Evolutionary conservation across 1,140 invertebrate genomes (phyloP).

Genomic region (Dreissena polymorpha): DNA sequence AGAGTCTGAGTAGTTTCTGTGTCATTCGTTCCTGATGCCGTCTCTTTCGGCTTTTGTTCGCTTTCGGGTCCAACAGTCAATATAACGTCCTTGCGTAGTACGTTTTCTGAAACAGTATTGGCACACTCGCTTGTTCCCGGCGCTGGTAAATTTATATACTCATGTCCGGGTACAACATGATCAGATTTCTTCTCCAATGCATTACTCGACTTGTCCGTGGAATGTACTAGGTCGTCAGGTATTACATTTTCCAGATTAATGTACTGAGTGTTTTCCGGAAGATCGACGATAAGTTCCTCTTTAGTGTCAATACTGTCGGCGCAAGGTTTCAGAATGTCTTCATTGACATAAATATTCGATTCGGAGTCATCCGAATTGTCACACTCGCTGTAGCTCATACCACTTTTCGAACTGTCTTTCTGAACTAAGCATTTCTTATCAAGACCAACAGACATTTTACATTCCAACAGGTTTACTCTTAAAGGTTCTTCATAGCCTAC

Average conservation of each 20-base stretch:
- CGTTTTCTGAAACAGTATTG: too few relatives aligned
- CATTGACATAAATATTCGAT: constrained; percentile 44
- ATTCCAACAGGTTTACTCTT: constrained; percentile 18
- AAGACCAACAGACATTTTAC: background rate
- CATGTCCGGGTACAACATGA: too few relatives aligned
- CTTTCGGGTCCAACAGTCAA: too few relatives aligned
- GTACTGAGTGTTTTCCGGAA: background rate
- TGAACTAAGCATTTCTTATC: background rate
- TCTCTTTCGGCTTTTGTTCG: too few relatives aligned
- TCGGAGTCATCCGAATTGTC: constrained; percentile 35
- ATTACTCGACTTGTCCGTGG: too few relatives aligned
- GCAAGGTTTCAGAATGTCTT: constrained; percentile 15
- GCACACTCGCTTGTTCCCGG: too few relatives aligned
- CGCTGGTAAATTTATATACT: too few relatives aligned
- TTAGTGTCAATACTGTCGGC: constrained; percentile 5
- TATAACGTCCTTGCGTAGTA: too few relatives aligned
- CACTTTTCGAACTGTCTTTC: background rate
- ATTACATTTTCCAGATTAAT: background rate
- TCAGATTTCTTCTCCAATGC: too few relatives aligned
- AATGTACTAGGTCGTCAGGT: too few relatives aligned
- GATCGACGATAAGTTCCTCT: background rate
- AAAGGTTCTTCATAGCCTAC: constrained; percentile 42
- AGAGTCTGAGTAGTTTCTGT: too few relatives aligned
- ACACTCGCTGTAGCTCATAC: background rate
- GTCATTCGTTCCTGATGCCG: too few relatives aligned